Evolutionary conservation across 2,888 invertebrate species (phyloP), one percentile per base, ranked within the genome.

Genomic region (Hydrotaea diabolus): DNA sequence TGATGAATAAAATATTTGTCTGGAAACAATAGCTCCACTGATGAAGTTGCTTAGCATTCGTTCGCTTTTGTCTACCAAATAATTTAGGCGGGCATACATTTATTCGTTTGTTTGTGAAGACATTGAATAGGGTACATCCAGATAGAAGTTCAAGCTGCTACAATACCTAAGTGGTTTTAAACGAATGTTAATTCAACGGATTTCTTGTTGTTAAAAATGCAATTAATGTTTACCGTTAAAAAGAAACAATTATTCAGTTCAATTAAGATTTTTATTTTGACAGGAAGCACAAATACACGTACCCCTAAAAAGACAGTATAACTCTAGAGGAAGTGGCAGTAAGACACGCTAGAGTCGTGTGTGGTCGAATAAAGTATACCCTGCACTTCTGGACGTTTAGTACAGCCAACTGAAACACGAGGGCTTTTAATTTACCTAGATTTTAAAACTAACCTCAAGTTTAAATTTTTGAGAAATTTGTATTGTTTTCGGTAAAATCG

Each of bases 1-100:
- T 69, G 77, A 19, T 74, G 43, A 74, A 80, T 69, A 80, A 77
- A 59, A 71, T 83, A 53, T 74, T 79, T 74, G 36, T 19, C 23
- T n/a, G 3, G 21, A 23, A 75, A 79, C 73, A 78, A 77, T 80
- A 71, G 77, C 69, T 62, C 62, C 59, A 36, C 74, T 77, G 77
- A 71, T 57, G 73, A 83, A 13, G 55, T 71, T 74, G 19, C 53
- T 53, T 49, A 26, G 15, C 49, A 55, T n/a, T 72, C 7, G 26
- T 15, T n/a, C 71, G 19, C 73, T 26, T 1, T 74, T 46, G 55
- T 62, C 17, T 75, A 66, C 76, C 76, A 72, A 79, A 79, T 76
- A 57, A 78, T 78, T 78, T 46, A n/a, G 31, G 72, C 69, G 21
- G 53, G 53, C 59, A 26, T 59, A 21, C 36, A 31, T 31, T 2